Base-by-base conservation (phyloP, 2,888 invertebrate species). In the Meta bourneti region DNA sequence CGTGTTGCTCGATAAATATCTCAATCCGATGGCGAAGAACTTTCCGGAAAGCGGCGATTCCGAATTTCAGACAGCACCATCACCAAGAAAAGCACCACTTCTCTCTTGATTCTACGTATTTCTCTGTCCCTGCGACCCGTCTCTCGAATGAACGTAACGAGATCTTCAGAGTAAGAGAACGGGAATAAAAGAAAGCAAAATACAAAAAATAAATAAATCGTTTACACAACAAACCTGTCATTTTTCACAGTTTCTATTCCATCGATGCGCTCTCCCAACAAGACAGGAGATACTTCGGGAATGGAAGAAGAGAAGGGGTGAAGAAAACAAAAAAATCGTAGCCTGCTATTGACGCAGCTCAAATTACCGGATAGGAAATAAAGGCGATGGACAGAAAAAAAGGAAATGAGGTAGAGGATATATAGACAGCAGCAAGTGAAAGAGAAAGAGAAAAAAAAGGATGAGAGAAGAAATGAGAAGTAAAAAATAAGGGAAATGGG, bases 301-400 rank as follows among this genome's bases (percentile, higher is more conserved):
- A 61, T n/a, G 48, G 69, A 34, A 61, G 34, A 51, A 72, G 51
- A 19, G 34, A 54, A 82, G 48, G 71, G 19, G 70, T 48, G 69
- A 70, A 51, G 49, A 49, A 80, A 87, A 80, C 13, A 70, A 69
- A 77, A 77, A 34, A 34, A 34, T 34, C 34, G 34, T 79, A 69
- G 72, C 77, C 75, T 89, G 82, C 81, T 82, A 89, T 89, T 89
- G 89, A 89, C 89, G 89, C 75, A 77, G 77, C 89, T 89, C 89
- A 82, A 82, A 89, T 89, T 81, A 89, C 89, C 82, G 82, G 82
- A 82, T 82, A 82, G 89, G 81, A 82, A 82, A 87, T 87, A 87
- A 87, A 71, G 61, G 78, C 51, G 51, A 71, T 48, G 49, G 49
- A 61, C n/a, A 51, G 71, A 51, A 82, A n/a, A 9, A 20, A 69